These are phyloP conservation scores for Silurus lanzhouensis DNA, from an alignment of 2,797 vertebrate genomes.

Conservation along the genomic window DNA sequence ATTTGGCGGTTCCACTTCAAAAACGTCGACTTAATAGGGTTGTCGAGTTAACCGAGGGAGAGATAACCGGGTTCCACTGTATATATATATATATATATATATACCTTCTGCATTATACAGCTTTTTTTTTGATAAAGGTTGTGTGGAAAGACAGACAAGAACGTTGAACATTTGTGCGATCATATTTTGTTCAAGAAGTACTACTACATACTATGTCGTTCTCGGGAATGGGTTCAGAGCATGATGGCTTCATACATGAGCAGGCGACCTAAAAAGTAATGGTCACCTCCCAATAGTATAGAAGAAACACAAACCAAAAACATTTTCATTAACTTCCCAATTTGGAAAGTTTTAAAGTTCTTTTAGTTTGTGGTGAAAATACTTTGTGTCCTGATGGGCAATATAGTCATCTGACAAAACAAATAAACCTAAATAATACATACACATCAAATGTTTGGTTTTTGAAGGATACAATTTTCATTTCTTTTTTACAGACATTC, in stretches of 20 bases:
- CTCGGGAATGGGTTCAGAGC: neutral
- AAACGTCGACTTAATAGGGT: too few relatives aligned
- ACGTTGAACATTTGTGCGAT: neutral
- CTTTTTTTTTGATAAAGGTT: too few relatives aligned
- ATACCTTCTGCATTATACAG: too few relatives aligned
- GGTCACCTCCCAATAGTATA: neutral
- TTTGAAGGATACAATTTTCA: neutral
- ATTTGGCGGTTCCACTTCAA: too few relatives aligned
- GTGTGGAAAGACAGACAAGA: neutral
- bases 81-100: too few relatives aligned
- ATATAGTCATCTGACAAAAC: neutral
- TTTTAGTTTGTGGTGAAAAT: neutral
- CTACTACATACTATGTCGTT: neutral
- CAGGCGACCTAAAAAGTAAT: neutral
- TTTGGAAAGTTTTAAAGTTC: neutral
- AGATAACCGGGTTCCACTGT: too few relatives aligned
- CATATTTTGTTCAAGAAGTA: neutral
- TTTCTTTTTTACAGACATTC: neutral
- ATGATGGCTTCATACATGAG: neutral
- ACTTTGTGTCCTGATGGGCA: neutral
- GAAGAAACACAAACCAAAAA: neutral
- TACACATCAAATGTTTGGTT: neutral
- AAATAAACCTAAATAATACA: neutral
- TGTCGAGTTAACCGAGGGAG: too few relatives aligned
- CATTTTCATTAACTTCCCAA: neutral